Evolutionary conservation across 2,888 invertebrate genomes (phyloP).

Genomic region (Ophioninae sp.): DNA sequence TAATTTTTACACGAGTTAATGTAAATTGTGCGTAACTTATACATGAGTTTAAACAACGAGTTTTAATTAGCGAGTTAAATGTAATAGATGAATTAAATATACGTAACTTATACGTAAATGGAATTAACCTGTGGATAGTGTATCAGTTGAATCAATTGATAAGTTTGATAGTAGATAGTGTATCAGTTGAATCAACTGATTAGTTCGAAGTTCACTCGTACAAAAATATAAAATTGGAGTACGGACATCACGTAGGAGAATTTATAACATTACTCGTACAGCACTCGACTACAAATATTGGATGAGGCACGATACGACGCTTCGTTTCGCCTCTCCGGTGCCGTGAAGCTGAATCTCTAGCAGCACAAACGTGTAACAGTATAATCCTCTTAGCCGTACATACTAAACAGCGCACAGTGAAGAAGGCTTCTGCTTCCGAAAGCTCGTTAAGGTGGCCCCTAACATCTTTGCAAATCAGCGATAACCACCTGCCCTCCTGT

Average conservation of each 20-base stretch:
- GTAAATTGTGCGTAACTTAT: not conserved
- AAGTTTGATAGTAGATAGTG: too few relatives aligned
- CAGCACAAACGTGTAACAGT: slow-evolving; percentile 72
- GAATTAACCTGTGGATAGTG: too few relatives aligned
- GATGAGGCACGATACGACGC: slow-evolving; percentile 22
- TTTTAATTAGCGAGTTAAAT: too few relatives aligned
- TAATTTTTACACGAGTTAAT: not conserved
- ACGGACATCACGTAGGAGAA: not conserved
- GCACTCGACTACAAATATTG: slow-evolving; percentile 7
- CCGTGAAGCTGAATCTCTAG: slow-evolving; percentile 71
- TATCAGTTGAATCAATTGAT: too few relatives aligned
- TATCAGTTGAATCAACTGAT: too few relatives aligned
- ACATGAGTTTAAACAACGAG: not conserved
- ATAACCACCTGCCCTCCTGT: slow-evolving; percentile 1
- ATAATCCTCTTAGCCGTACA: slow-evolving; percentile 66
- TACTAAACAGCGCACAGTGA: slow-evolving; percentile 51
- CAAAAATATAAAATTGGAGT: not conserved
- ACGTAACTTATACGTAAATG: too few relatives aligned
- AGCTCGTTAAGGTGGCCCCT: slow-evolving; percentile 48
- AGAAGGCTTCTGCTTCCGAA: slow-evolving; percentile 63
- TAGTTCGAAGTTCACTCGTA: too few relatives aligned
- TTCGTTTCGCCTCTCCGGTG: slow-evolving; percentile 51
- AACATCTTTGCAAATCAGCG: not conserved
- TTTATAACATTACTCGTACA: not conserved
- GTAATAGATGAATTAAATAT: too few relatives aligned